Percentiles rank a stretch among this genome's conserved stretches.
These are phyloP conservation scores for Tiliacea citrago DNA, from an alignment of 2,888 invertebrate species.

Conservation along the genomic window DNA sequence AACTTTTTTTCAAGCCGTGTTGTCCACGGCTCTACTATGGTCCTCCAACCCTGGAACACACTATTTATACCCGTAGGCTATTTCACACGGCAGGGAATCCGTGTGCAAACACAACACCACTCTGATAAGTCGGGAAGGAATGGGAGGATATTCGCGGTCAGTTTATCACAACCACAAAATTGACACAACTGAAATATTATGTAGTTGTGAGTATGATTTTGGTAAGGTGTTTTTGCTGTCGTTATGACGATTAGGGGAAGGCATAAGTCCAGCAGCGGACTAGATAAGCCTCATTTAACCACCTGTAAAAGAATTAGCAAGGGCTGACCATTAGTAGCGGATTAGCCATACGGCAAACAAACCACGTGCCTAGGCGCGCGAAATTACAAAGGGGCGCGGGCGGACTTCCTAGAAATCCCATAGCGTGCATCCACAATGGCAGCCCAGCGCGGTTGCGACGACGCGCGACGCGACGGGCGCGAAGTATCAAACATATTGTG, in stretches of 20 bases:
- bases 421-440: too few relatives aligned
- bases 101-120: conserved; percentile 64
- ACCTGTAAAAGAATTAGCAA: too few relatives aligned
- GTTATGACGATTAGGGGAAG: neutral
- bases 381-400: too few relatives aligned
- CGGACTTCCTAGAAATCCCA: too few relatives aligned
- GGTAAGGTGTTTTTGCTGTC: neutral
- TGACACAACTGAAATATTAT: neutral
- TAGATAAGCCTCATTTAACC: too few relatives aligned
- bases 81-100: conserved; percentile 62
- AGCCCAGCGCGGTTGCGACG: too few relatives aligned
- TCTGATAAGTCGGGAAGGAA: conserved; percentile 38
- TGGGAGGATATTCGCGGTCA: conserved; percentile 52
- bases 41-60: neutral
- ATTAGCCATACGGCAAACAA: too few relatives aligned
- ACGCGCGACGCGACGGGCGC: too few relatives aligned
- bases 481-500: too few relatives aligned
- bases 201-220: neutral
- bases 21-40: conserved; percentile 75
- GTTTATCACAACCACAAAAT: conserved; percentile 40
- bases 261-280: neutral
- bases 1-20: conserved; percentile 73
- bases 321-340: too few relatives aligned
- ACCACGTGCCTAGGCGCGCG: too few relatives aligned
- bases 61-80: conserved; percentile 63